Conservation (phyloP, 2,113 vertebrate species). For the Bagarius yarrelli region DNA sequence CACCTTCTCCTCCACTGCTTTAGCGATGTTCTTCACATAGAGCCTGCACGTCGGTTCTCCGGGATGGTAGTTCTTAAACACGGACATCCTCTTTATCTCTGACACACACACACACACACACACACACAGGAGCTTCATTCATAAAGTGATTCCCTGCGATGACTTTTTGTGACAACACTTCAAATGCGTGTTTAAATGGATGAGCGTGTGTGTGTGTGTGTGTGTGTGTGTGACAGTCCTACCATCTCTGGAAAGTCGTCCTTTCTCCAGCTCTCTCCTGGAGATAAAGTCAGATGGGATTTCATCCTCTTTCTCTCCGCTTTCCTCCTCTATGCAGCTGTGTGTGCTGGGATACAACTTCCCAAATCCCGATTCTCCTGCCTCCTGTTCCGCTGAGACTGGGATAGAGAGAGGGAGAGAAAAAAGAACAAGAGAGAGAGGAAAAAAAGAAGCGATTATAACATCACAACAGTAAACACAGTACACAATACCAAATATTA, state of each 20-base stretch:
- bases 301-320: conserved; percentile 76
- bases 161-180: background rate
- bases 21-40: conserved; percentile 96
- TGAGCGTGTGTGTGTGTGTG: background rate
- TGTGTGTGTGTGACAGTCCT: background rate
- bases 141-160: background rate
- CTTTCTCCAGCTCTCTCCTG: conserved; percentile 86
- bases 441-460: conserved; percentile 10
- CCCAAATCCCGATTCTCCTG: conserved; percentile 79
- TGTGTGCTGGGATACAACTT: conserved; percentile 85
- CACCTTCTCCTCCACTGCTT: conserved; percentile 94
- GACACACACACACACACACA: conserved; percentile 40
- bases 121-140: too few species aligned
- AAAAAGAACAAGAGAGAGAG: background rate
- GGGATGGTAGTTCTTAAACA: conserved; percentile 93
- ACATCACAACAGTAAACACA: conserved; percentile 4
- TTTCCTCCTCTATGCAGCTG: conserved; percentile 72
- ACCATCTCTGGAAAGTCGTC: conserved; percentile 89
- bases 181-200: background rate
- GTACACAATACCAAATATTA: too few species aligned
- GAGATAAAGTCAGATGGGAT: conserved; percentile 88
- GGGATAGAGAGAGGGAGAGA: background rate
- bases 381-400: conserved; percentile 46
- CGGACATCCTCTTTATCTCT: conserved; percentile 93
- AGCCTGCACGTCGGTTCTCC: conserved; percentile 96